Evolutionary conservation across 2,888 invertebrate genomes (phyloP).

Genomic region (Macrosoma leucophasiata): DNA sequence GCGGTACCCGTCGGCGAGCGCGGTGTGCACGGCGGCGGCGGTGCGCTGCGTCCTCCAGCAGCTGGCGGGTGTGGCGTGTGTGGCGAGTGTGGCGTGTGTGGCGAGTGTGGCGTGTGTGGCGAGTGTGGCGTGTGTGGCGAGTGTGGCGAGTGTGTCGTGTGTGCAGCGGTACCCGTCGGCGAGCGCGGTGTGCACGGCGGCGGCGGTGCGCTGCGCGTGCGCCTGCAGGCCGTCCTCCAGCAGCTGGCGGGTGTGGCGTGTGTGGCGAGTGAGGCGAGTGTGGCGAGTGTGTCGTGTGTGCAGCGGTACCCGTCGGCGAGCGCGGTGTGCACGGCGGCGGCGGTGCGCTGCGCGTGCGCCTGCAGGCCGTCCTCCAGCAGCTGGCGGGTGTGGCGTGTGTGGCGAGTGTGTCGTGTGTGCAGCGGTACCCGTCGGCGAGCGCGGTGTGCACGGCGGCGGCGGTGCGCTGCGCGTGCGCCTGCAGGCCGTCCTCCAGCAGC

Average conservation of each 20-base stretch:
- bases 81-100: too few relatives aligned
- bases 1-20: slow-evolving; percentile 35
- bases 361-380: too few relatives aligned
- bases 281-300: slow-evolving; percentile 35
- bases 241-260: too few relatives aligned
- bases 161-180: too few relatives aligned
- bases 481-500: slow-evolving; percentile 25
- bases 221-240: too few relatives aligned
- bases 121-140: too few relatives aligned
- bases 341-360: slow-evolving; percentile 48
- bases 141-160: slow-evolving; percentile 61
- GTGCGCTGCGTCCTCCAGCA: slow-evolving; percentile 8
- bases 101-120: too few relatives aligned
- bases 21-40: slow-evolving; percentile 30
- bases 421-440: neutral
- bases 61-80: too few relatives aligned
- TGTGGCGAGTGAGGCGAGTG: too few relatives aligned
- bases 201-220: too few relatives aligned
- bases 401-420: neutral
- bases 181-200: too few relatives aligned
- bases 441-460: neutral
- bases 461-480: too few relatives aligned
- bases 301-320: slow-evolving; percentile 30
- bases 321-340: slow-evolving; percentile 45
- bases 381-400: slow-evolving; percentile 2